Base-by-base conservation (phyloP, 2,888 invertebrate species). In the Xestia rhomboidea region DNA sequence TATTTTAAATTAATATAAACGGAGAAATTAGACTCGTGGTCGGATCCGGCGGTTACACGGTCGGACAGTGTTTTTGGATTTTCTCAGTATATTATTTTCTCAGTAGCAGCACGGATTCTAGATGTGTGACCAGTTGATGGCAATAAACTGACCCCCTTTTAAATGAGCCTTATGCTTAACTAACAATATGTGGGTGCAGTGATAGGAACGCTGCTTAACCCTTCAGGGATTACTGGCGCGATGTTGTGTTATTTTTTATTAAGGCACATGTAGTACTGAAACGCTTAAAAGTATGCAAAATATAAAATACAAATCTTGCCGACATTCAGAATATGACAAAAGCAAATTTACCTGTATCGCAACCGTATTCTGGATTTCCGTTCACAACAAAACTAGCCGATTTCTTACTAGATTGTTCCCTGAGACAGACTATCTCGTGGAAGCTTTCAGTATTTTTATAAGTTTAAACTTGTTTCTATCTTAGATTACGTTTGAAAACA, bases 391-490 rank as follows among this genome's bases (percentile, higher is more conserved):
- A 73, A 44, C 44, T 38, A 70, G 30, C 27, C 30, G 2, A 78
- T 82, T 81, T 69, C 10, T 30, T 67, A 57, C n/a, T 57, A 62
- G 38, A 79, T 68, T 71, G 73, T 51, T 63, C 74, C 51, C 6
- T 49, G 30, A 70, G 44, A 63, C n/a, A 21, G 27, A 83, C 46
- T 68, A 30, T 62, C 62, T n/a, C 21, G 63, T 27, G 18, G 8
- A 70, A 83, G 15, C n/a, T 76, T 76, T 49, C 66, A 72, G 68
- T 69, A 80, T 80, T 83, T 77, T 72, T 83, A 76, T 66, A 79
- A 69, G 68, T 80, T 76, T 72, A 83, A 69, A 76, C 62, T 83
- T 80, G 51, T 80, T 73, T 82, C 75, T 70, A 63, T 80, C 57
- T 80, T 30, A 68, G 72, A 83, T 80, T 70, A 76, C 49, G 69